Base-by-base conservation (phyloP, 2,888 invertebrate species). In the Glomeris marginata region DNA sequence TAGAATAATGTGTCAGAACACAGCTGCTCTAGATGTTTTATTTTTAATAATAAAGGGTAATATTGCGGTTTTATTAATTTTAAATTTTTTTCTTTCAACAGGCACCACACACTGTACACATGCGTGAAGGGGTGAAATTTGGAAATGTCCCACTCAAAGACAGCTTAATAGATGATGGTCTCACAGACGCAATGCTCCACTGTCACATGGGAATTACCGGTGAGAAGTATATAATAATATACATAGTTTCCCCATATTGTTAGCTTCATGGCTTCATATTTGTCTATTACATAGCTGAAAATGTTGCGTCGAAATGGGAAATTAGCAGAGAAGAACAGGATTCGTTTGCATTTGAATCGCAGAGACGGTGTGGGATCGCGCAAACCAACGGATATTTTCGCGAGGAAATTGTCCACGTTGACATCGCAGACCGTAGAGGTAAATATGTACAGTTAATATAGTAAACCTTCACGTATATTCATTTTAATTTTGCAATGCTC, bases 161-260 rank as follows among this genome's bases (percentile, higher is more conserved):
- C 62, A 74, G 78, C 0, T 70, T 85, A 72, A 47, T 82, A 1
- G 56, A 61, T 35, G 84, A 84, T 68, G 82, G 81, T 1, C 72
- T 87, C 10, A 81, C 75, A 1, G 86, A 86, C 70, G 79, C 81
- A 6, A 81, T 84, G 62, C 61, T 74, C 56, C 71, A 76, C 51
- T 74, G 78, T 51, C 83, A 81, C 61, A 87, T 87, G 86, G 86
- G 85, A 47, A 68, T 79, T 28, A 86, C 86, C 54, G 79, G 79
- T 78, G 65, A 55, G 55, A 8, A 8, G 33, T n/a, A 13, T 40
- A 13, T 15, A 40, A 37, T n/a, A 16, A 10, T 11, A n/a, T 21
- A 10, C 11, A 22, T 20, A 2, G 43, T 47, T 35, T 20, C 22
- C 35, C 5, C 21, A 34, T n/a, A n/a, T n/a, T n/a, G n/a, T n/a